These are phyloP conservation scores for Propithecus deckenii DNA, from an alignment of 2,797 vertebrate species.

Conservation along the genomic window DNA sequence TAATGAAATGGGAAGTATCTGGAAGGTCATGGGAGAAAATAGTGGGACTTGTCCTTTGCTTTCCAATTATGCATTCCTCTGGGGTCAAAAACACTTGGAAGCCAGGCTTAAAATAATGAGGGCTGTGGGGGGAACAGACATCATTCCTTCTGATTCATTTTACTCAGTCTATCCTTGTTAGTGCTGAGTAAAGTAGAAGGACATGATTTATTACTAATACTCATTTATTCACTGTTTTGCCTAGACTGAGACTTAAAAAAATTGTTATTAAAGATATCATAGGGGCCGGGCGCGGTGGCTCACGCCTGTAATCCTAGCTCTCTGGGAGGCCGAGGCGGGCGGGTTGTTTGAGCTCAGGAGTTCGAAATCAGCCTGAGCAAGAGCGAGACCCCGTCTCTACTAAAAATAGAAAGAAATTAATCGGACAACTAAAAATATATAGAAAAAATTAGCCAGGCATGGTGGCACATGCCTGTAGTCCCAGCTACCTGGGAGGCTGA, in stretches of 20 bases:
- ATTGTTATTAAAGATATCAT: not conserved
- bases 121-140: not conserved
- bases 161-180: not conserved
- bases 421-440: no score
- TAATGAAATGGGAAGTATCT: slow-evolving; percentile 46
- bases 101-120: slow-evolving; percentile 54
- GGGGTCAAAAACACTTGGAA: slow-evolving; percentile 45
- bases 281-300: no score
- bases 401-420: no score
- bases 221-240: not conserved
- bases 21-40: slow-evolving; percentile 70
- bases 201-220: no score
- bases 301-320: no score
- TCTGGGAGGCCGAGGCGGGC: no score
- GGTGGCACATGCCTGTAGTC: no score
- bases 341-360: no score
- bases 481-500: no score
- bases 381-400: no score
- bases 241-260: not conserved
- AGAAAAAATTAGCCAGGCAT: no score
- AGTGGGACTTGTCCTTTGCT: slow-evolving; percentile 55
- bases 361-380: no score
- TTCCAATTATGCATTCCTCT: slow-evolving; percentile 51
- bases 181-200: not conserved
- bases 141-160: not conserved